Evolutionary conservation across 2,888 invertebrate genomes (phyloP), one percentile per base, ranked within the genome.

Genomic region (Mesoligia furuncula): DNA sequence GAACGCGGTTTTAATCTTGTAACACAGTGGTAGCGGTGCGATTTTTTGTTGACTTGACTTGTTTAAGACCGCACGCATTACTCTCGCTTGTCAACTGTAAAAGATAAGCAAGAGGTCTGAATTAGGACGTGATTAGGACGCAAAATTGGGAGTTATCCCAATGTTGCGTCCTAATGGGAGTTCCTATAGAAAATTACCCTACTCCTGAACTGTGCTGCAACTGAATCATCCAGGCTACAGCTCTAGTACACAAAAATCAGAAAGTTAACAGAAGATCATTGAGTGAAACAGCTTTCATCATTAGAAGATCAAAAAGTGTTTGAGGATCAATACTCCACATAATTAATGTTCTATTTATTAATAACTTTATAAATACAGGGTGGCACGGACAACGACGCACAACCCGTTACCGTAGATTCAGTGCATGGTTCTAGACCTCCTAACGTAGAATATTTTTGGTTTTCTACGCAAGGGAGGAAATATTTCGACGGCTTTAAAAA

Each of bases 1-100:
- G 81, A 85, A 85, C 73, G 77, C 69, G 72, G 31, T 39, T 48
- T 80, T 68, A 80, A 72, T n/a, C 81, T 79, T 45, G n/a, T 45
- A 57, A 42, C 61, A 79, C 62, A 81, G 51, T 39, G 31, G 11
- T 51, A 68, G 75, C 75, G 61, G 74, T 3, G 65, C 70, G 59
- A 70, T 65, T 62, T 66, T 20, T 36, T 36, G 36, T 36, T 36
- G 36, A 36, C 36, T 36, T 36, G 36, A 6, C 7, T 62, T 42
- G 13, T 4, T 67, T 8, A 7, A 42, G 17, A 45, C 6, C 13
- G 17, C 9, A 57, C 2, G 36, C n/a, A 59, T n/a, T 74, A n/a
- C 3, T 59, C 8, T 45, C 0, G 15, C n/a, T 57, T 45, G n/a
- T 45, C 1, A 73, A 31, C 31, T 74, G 20, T 31, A 57, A 31